These are phyloP conservation scores for Lipophrys pholis DNA, from an alignment of 2,113 vertebrate genomes.

Conservation along the genomic window DNA sequence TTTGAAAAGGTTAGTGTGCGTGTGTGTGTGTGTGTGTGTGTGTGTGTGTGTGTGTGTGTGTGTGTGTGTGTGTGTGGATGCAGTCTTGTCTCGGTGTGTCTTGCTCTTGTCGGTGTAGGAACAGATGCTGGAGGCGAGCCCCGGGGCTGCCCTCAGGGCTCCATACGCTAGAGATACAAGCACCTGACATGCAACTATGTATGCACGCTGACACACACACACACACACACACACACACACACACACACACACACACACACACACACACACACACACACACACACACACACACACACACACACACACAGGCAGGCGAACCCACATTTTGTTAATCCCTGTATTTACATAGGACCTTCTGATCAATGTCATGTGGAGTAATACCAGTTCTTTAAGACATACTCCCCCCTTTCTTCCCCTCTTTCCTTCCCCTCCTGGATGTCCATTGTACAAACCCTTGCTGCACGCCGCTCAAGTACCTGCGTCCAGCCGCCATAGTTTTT, in stretches of 20 bases:
- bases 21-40: conserved; percentile 27
- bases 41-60: conserved; percentile 30
- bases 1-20: conserved; percentile 61
- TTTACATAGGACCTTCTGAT: conserved; percentile 73
- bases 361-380: conserved; percentile 49
- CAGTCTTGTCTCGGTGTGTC: conserved; percentile 70
- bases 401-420: not conserved
- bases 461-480: not conserved
- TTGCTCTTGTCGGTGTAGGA: conserved; percentile 80
- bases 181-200: conserved; percentile 68
- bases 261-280: conserved; percentile 32
- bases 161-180: conserved; percentile 65
- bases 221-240: not conserved
- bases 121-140: conserved; percentile 79
- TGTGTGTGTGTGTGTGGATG: conserved; percentile 37
- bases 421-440: not conserved
- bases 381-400: conserved; percentile 37
- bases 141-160: conserved; percentile 79
- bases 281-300: conserved; percentile 35
- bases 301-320: conserved; percentile 31
- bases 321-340: conserved; percentile 54
- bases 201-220: conserved; percentile 33
- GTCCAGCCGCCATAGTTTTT: conserved; percentile 18
- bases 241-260: too few species aligned
- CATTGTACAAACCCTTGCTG: conserved; percentile 17